Percentiles rank a stretch among this genome's conserved stretches.
These are phyloP conservation scores for Rutpela maculata DNA, from an alignment of 2,888 invertebrate species.

Conservation along the genomic window DNA sequence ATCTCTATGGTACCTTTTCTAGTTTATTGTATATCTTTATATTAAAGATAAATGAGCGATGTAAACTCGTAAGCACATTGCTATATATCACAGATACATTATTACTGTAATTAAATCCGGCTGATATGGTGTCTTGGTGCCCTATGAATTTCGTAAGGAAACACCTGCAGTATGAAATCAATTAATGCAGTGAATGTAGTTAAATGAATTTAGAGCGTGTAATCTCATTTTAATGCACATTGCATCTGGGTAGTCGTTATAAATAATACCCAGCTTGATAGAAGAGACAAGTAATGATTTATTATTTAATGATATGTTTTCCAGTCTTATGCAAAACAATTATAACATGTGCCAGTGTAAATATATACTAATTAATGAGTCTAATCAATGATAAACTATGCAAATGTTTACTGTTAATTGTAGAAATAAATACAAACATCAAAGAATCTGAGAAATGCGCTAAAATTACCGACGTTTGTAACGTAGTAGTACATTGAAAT, in stretches of 20 bases:
- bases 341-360: neutral
- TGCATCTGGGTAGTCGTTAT: neutral
- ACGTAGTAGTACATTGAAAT: too few relatives aligned
- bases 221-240: slow-evolving; percentile 19
- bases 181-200: slow-evolving; percentile 27
- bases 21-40: too few relatives aligned
- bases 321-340: neutral
- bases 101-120: neutral
- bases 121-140: neutral
- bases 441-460: too few relatives aligned
- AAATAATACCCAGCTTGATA: slow-evolving; percentile 5
- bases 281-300: slow-evolving; percentile 15
- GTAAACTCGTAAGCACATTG: neutral
- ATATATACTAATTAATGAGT: slow-evolving; percentile 1
- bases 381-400: slow-evolving; percentile 4
- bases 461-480: too few relatives aligned
- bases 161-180: slow-evolving; percentile 17
- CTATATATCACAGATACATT: neutral
- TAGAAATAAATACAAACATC: neutral
- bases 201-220: slow-evolving; percentile 25
- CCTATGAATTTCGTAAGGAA: neutral
- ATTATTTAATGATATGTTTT: slow-evolving; percentile 22
- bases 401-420: neutral
- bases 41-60: too few relatives aligned
- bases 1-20: too few relatives aligned